Base-by-base conservation (phyloP, 2,888 invertebrate species). In the Poecilus cupreus region DNA sequence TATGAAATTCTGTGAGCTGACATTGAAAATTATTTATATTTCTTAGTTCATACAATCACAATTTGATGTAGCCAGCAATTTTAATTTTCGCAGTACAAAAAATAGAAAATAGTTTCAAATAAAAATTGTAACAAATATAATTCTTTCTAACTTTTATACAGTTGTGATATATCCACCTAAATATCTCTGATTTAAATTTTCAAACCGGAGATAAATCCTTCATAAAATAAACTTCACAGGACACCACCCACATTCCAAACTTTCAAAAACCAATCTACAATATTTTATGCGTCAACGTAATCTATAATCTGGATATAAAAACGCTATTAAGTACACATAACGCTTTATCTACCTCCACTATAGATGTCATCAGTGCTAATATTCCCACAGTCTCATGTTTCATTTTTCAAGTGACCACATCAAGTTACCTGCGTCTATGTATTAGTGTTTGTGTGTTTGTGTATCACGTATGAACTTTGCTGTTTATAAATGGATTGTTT, bases 331-430 rank as follows among this genome's bases (percentile, higher is more conserved):
- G 46, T 24, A 72, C 43, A 37, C 46, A 72, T 46, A 46, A 43
- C 37, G 46, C 37, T 43, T 46, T 46, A 72, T 72, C 72, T 72
- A 46, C 22, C 13, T 46, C 20, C 10, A 43, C 43, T 72, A 68
- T 68, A 72, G 72, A 72, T 46, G 46, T 72, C 72, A 72, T 72
- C 46, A 16, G 72, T 46, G 43, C 72, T 72, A 72, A 46, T 24
- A 72, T 72, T 72, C 46, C 37, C 64, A 72, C n/a, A 72, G 43
- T 72, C 13, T 72, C 43, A 72, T 72, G 46, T 72, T 46, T 72
- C 72, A 72, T 72, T 72, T 72, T 46, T 72, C 72, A 72, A 72
- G 72, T 72, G 72, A 46, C 64, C 51, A 68, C 64, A 68, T 68
- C 37, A 16, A 18, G 64, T 68, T 68, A 37, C 32, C 37, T 37